Evolutionary conservation across 2,888 invertebrate genomes (phyloP).

Genomic region (Mythimna vitellina): DNA sequence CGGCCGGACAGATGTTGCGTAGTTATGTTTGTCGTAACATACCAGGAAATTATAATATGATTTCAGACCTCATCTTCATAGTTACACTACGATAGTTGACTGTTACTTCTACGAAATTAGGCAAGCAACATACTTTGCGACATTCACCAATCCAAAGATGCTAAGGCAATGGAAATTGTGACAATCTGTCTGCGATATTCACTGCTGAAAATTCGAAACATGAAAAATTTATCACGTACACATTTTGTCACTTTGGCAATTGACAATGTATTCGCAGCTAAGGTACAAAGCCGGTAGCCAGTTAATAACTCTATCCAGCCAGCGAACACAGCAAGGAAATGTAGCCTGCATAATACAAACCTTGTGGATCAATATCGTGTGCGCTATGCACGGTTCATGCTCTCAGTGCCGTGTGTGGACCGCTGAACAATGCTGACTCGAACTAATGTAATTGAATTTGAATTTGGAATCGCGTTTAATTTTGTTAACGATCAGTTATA

Average conservation of each 20-base stretch:
- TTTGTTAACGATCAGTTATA: constrained; percentile 10
- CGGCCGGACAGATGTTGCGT: too few species aligned
- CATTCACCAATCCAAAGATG: not conserved
- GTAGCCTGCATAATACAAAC: constrained; percentile 35
- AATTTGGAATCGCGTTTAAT: constrained; percentile 50
- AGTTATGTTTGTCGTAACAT: not conserved
- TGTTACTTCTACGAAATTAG: not conserved
- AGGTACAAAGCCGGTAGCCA: constrained; percentile 2
- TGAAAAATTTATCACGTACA: not conserved
- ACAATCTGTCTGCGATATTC: not conserved
- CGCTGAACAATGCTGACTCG: constrained; percentile 58
- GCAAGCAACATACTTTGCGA: not conserved
- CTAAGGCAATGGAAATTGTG: not conserved
- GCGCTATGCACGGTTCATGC: constrained; percentile 17
- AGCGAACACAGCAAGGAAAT: constrained; percentile 16
- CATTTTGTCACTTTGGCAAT: not conserved
- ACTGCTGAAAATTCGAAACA: not conserved
- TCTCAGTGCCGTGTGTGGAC: constrained; percentile 21
- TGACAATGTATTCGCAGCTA: not conserved
- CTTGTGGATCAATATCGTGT: constrained; percentile 44
- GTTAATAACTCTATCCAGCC: constrained; percentile 16
- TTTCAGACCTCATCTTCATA: constrained; percentile 16
- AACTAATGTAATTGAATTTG: constrained; percentile 59
- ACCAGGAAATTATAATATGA: not conserved
- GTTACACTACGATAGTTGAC: not conserved